phyloP scores from a whole-genome alignment of 2,113 vertebrate genomes.

The Dromaius novaehollandiae region DNA sequence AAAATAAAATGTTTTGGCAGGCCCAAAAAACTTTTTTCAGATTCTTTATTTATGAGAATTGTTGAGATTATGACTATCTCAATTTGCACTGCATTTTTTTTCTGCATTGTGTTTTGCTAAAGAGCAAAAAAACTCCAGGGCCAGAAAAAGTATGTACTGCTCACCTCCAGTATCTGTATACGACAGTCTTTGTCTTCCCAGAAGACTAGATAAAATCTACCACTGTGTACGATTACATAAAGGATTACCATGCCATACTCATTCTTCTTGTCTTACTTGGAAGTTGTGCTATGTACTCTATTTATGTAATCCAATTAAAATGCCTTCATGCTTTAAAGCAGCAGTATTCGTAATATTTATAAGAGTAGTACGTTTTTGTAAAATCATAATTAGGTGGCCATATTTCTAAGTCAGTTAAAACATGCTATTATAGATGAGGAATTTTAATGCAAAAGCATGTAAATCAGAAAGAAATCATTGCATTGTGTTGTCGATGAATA shows the following conservation, averaged over 20 bases:
- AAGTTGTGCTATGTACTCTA: not conserved
- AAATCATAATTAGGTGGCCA: not conserved
- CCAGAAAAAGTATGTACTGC: not conserved
- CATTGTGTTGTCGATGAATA: not conserved
- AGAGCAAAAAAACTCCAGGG: not conserved
- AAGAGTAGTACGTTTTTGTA: not conserved
- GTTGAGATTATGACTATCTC: not conserved
- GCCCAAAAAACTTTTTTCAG: not conserved
- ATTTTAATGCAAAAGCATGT: not conserved
- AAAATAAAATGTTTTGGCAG: not conserved
- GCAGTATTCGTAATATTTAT: not conserved
- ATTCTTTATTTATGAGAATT: not conserved
- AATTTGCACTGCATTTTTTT: not conserved
- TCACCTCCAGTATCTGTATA: not conserved
- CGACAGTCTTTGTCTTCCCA: not conserved
- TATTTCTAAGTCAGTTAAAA: not conserved
- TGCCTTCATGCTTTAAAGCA: not conserved
- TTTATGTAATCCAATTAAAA: constrained; percentile 27
- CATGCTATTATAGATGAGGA: not conserved
- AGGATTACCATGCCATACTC: not conserved
- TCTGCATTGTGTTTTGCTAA: not conserved
- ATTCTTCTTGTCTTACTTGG: not conserved
- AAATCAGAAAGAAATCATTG: not conserved
- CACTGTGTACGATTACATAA: not conserved
- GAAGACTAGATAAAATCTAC: constrained; percentile 2